phyloP scores from a whole-genome alignment of 2,797 vertebrate species.

The Poecilia gillii region DNA sequence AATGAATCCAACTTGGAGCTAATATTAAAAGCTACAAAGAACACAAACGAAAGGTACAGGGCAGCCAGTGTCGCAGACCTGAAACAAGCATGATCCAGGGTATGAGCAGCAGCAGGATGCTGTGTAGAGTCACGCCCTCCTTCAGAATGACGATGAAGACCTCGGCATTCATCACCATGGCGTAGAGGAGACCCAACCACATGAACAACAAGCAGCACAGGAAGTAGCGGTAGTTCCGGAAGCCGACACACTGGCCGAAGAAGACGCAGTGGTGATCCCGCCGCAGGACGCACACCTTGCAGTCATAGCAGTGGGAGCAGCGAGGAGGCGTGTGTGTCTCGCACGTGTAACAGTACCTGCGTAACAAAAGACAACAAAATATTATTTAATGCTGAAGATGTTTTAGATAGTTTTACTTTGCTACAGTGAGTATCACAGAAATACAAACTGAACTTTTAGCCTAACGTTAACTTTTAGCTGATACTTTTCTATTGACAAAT shows the following conservation, averaged over 20 bases:
- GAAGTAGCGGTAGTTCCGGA: conserved; percentile 90
- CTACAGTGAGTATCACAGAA: not conserved
- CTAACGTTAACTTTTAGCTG: not conserved
- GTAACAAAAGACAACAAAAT: not conserved
- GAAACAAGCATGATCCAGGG: conserved; percentile 93
- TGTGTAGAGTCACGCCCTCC: conserved; percentile 87
- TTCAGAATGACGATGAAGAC: conserved; percentile 87
- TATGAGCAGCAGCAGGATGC: conserved; percentile 84
- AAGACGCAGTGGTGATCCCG: conserved; percentile 93
- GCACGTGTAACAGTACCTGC: conserved; percentile 90
- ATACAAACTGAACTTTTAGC: not conserved
- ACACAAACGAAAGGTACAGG: not conserved
- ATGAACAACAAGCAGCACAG: conserved; percentile 87
- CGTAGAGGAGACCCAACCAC: conserved; percentile 84
- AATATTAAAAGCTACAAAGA: not conserved
- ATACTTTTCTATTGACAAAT: not conserved
- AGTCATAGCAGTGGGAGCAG: conserved; percentile 90
- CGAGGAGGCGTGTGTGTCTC: conserved; percentile 91
- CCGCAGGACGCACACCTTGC: conserved; percentile 88
- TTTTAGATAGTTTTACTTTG: not conserved
- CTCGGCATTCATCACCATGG: conserved; percentile 88
- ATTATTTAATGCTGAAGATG: not conserved
- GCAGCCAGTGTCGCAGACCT: conserved; percentile 68
- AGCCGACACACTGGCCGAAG: conserved; percentile 90
- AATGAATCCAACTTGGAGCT: not conserved